Evolutionary conservation across 1,140 invertebrate species (phyloP), one percentile per base, ranked within the genome.

Genomic region (Cylas formicarius): DNA sequence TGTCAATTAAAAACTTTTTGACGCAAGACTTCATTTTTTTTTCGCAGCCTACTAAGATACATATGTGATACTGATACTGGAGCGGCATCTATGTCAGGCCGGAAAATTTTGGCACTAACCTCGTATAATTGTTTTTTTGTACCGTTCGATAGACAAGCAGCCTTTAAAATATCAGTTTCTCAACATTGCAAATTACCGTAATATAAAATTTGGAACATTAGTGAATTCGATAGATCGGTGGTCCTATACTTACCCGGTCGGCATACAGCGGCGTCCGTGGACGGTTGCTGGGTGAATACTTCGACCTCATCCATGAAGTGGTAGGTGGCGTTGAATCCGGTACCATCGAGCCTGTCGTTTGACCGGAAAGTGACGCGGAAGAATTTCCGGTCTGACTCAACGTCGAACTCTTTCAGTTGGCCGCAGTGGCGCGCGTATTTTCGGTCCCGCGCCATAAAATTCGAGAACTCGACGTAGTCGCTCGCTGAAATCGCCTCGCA

Each of bases 401-500:
- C 78, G 55, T 81, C 78, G 58, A 86, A 84, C 54, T 83, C 80
- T 50, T 78, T 78, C 60, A 79, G 68, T 57, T 82, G 82, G 7
- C 92, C 92, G 65, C 93, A 97, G 60, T 88, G 82, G 59, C 87
- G 74, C 13, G 76, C 75, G 64, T 86, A 89, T 65, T 90, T 91
- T 54, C 85, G 74, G 69, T 97, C 92, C 27, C 75, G 70, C 41
- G 81, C 78, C 76, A 90, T 81, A 58, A 83, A 94, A 70, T 96
- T 96, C 10, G 89, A 93, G 66, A 97, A 94, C 65, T 94, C 89
- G 21, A 96, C 82, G 65, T 85, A 95, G 67, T 96, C 92, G 58
- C 90, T 94, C 2, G 87, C 84, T 8, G 88, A 86, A 27, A 80
- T 73, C 31, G 83, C 81, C 57, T 87, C 83, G 63, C 91, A 95